Base-by-base conservation (phyloP, 2,113 vertebrate genomes). In the Bothrops jararaca region DNA sequence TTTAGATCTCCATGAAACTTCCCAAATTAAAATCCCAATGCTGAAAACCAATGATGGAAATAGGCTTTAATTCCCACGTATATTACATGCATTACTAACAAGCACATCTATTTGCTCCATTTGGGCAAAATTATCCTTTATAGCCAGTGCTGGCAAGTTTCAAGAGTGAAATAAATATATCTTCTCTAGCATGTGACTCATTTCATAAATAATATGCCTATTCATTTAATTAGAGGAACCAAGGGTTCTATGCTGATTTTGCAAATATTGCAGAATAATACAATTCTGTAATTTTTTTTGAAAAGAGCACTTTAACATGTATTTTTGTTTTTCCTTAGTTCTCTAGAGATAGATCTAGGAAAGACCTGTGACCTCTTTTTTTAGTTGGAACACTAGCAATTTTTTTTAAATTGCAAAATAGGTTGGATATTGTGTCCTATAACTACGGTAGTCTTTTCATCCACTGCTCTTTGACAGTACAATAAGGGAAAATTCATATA, bases 1-100 rank as follows among this genome's bases (percentile, higher is more conserved):
- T 89, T 45, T 57, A 42, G 23, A 24, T 39, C 22, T 34, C 20
- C 39, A 24, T 26, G 34, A 50, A 69, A 64, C 2, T 11, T 10
- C 23, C n/a, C 23, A 88, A 69, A 22, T 69, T 20, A 88, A 34
- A 12, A 69, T 23, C n/a, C 2, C 34, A 34, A 34, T 74, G n/a
- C 39, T 74, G 15, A 39, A 74, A n/a, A 18, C 53, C 13, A 96
- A 90, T 11, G 48, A 92, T 58, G 39, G 91, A 94, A 95, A 64
- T 3, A 94, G n/a, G 15, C 64, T 88, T 54, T 80, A 85, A 26
- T 52, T 54, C 90, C 80, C 88, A 89, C 3, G 54, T 24, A 92
- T n/a, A 48, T 80, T 93, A 90, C 60, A 92, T 95, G 95, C 85
- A n/a, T 10, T 50, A 58, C 24, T 29, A 58, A 13, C 26, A 87